Evolutionary conservation across 2,797 vertebrate genomes (phyloP), one percentile per base, ranked within the genome.

Genomic region (Diplodus puntazzo): DNA sequence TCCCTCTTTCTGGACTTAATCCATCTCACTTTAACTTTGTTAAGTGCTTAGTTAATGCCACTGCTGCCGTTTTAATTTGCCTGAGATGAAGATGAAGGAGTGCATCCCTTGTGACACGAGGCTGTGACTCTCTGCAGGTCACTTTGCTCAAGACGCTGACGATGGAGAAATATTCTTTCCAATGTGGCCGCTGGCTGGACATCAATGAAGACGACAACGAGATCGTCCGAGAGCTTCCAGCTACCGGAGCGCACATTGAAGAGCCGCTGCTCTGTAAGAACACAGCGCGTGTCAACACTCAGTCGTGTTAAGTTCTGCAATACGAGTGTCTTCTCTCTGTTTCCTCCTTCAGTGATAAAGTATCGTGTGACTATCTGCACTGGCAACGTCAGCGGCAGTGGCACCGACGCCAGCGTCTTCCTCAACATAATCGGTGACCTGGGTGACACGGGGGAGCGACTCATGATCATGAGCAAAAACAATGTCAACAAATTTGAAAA

Each of bases 141-240:
- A 98, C 97, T 57, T 75, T 99, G 89, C 93, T 99, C 90, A 99
- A 98, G 91, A 97, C 96, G 0, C 89, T 99, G 86, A 98, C 96
- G 5, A 96, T 95, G 90, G 97, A 98, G 87, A 98, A 98, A 90
- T 99, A 98, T 80, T 95, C 95, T 0, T 99, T 99, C 86, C 94
- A 89, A 66, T 99, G 98, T 6, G 96, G 96, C 69, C 98, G 97
- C 39, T 99, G 98, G 98, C 89, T 99, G 87, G 98, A 99, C 89
- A 94, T 97, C 89, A 99, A 98, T 1, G 98, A 99, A 84, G 98
- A 99, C 0, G 98, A 99, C 92, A 96, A 97, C 8, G 98, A 99
- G 93, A 99, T 98, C 0, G 92, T 97, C 77, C 89, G 98, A 92
- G 98, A 99, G 74, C 94, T 99, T 73, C 93, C 98, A 0, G 97